Base-by-base conservation (phyloP, 2,113 vertebrate genomes). In the Gymnogyps californianus region DNA sequence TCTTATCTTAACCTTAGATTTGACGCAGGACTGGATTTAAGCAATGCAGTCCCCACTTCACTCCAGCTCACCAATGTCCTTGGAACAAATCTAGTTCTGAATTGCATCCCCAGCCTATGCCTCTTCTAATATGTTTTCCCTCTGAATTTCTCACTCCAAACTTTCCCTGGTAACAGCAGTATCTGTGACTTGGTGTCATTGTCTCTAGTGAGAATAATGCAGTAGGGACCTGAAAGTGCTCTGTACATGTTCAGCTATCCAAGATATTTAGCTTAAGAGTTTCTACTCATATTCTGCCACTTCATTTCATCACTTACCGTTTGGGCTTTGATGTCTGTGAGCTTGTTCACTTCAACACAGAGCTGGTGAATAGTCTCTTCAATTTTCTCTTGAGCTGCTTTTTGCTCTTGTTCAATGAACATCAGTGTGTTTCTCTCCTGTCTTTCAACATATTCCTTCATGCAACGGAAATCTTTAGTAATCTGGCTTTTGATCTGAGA, bases 371-470 rank as follows among this genome's bases (percentile, higher is more conserved):
- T 78, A 36, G 46, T 24, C 64, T 78, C 87, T 25, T 93, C 91
- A 26, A 51, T 95, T 86, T 96, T 93, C 79, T 87, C 58, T 7
- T 77, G 70, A 58, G 92, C 74, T 58, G 51, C 67, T 36, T 89
- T 90, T 76, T 93, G 76, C 65, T 97, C 91, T 59, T 89, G 69
- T 26, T 96, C 94, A 90, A 96, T 90, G 59, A 97, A 61, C 55
- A 86, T 52, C 75, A 97, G 92, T 29, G 96, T 94, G 42, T 75
- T 93, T 79, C 83, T 49, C 72, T 96, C 93, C 72, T 97, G 92
- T 51, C 93, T 94, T 84, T 96, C 96, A 93, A 98, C 47, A 61
- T 86, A 96, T 28, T 97, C 93, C 55, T 95, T 96, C 96, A 97
- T 96, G 69, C 83, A 92, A 78, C 25, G 20, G 77, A 98, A 98